Evolutionary conservation across 2,113 vertebrate genomes (phyloP).

Genomic region (Siniperca knerii): DNA sequence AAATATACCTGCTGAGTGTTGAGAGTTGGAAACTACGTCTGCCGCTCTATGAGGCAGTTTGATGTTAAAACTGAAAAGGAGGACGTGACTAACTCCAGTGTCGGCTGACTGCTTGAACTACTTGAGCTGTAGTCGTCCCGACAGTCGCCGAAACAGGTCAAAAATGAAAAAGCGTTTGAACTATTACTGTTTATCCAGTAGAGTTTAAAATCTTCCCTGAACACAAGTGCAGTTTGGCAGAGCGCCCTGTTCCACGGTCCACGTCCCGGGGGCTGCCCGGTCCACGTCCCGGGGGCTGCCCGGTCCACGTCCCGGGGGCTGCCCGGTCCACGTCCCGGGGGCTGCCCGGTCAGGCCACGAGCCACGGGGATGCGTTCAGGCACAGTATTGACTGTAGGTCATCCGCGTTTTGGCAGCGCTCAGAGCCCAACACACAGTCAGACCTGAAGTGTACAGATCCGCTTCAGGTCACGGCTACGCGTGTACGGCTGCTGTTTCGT

Average conservation of each 20-base stretch:
- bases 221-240: not conserved
- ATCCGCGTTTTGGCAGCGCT: not conserved
- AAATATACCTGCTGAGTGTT: not conserved
- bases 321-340: too few relatives aligned
- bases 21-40: not conserved
- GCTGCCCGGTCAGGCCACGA: too few relatives aligned
- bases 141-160: not conserved
- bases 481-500: too few relatives aligned
- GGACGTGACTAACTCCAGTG: not conserved
- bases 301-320: too few relatives aligned
- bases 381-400: not conserved
- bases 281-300: too few relatives aligned
- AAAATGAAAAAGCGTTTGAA: too few relatives aligned
- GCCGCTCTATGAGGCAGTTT: not conserved
- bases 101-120: not conserved
- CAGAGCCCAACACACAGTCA: not conserved
- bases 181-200: too few relatives aligned
- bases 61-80: not conserved
- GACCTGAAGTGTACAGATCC: too few relatives aligned
- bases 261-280: too few relatives aligned
- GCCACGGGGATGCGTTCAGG: too few relatives aligned
- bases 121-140: not conserved
- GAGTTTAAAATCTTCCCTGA: not conserved
- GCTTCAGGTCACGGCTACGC: too few relatives aligned
- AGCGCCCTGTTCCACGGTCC: not conserved